Base-by-base conservation (phyloP, 2,888 invertebrate genomes). In the Dugesia japonica region DNA sequence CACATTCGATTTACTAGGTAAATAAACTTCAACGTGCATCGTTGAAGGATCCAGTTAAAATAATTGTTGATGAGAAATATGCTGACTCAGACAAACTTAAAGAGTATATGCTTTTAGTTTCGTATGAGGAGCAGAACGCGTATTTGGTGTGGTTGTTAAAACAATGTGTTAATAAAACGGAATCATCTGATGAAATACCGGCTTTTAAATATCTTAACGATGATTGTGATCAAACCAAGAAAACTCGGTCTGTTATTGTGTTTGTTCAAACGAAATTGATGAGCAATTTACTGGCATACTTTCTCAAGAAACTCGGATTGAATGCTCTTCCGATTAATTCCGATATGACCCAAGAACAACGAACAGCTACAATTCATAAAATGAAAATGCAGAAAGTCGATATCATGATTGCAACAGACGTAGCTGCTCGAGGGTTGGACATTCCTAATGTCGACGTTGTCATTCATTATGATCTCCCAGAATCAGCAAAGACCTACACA, bases 311-410 rank as follows among this genome's bases (percentile, higher is more conserved):
- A 83, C 87, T 98, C 15, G 95, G 97, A 7, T 88, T 97, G 78
- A 89, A 90, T 0, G 97, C 95, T 0, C 92, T 98, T 73, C 95
- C 98, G 0, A 87, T 98, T n/a, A 94, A 99, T 85, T 98, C 98
- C 0, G 94, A 98, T 86, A 94, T 99, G 94, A 90, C 92, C 17
- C 98, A 98, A 85, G 92, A 94, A 83, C 95, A 95, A 83, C 88
- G 98, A 33, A 87, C 98, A 72, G 95, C 93, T 0, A 90, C 97
- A 0, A 86, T 98, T 23, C 94, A 93, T 81, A 98, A 98, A 86
- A 99, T 98, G 85, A 93, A 92, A 85, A 90, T 90, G 28, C 94
- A 93, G 85, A 89, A 88, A 81, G 87, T 95, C n/a, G 92, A 93
- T 0, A 91, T 98, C 81, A 87, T 99, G 1, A 92, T 98, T 77